Base-by-base conservation (phyloP, 2,888 invertebrate species). In the Cephus pulcher region DNA sequence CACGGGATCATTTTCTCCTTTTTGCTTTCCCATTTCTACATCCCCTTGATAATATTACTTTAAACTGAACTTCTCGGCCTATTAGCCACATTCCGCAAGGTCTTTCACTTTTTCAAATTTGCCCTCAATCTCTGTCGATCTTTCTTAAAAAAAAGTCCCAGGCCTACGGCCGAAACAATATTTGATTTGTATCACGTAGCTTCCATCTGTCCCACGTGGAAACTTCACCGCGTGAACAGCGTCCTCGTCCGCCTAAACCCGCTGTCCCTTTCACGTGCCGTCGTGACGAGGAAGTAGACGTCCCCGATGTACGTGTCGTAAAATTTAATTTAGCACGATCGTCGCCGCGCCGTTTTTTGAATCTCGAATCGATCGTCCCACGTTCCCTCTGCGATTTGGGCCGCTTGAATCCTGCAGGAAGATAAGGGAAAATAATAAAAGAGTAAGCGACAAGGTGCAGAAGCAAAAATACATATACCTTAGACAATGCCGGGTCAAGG, bases 1-100 rank as follows among this genome's bases (percentile, higher is more conserved):
- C 78, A 12, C 11, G 56, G 35, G 71, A 37, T 78, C 75, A 75
- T 71, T 75, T 71, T 75, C 34, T 40, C 75, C 78, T 40, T 71
- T 12, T 32, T 12, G 71, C 15, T 33, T 70, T n/a, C 33, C 69
- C 70, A 70, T 78, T 33, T 71, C 78, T 9, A 35, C 37, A 12
- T 70, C 33, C 34, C 15, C 30, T 34, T 69, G 9, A 15, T 37
- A 75, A 69, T 75, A 71, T 32, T 32, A 71, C 32, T 71, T 34
- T 33, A 23, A 71, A 33, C 71, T 23, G 11, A 33, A 71, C 12
- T 56, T 23, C 23, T 56, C 56, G 34, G 15, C 32, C 71, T 12
- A 11, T 33, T 37, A 71, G 15, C 40, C 37, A 76, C 40, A 76
- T 32, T 34, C 37, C 37, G 34, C 15, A 34, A 32, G 76, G 23